phyloP scores from a whole-genome alignment of 2,888 invertebrate genomes.

The Drosophila algonquin region DNA sequence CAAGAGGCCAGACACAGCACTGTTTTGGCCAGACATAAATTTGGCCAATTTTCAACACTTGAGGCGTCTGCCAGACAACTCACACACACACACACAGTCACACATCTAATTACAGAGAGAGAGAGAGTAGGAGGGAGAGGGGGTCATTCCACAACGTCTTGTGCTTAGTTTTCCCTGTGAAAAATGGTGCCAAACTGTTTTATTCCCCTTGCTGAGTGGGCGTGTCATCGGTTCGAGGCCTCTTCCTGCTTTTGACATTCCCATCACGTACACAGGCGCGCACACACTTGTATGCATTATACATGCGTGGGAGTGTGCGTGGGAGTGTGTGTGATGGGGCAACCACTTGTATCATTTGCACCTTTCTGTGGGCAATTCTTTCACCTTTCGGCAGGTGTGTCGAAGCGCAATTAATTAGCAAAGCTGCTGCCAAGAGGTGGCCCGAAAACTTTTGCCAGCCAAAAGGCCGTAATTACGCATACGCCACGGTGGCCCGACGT shows the following conservation, averaged over 20 bases:
- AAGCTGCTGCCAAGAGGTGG: constrained; percentile 45
- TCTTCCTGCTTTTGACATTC: constrained; percentile 48
- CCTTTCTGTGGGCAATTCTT: constrained; percentile 56
- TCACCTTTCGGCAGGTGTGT: constrained; percentile 54
- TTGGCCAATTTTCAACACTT: constrained; percentile 66
- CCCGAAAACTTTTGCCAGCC: constrained; percentile 43
- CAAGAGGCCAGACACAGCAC: not conserved
- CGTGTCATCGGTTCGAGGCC: constrained; percentile 48
- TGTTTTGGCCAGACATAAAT: constrained; percentile 53
- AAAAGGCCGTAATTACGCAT: constrained; percentile 62
- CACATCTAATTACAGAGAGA: constrained; percentile 41
- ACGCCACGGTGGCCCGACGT: constrained; percentile 45
- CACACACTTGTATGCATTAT: constrained; percentile 18
- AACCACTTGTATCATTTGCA: constrained; percentile 47
- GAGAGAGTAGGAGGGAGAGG: not conserved
- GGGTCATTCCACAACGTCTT: constrained; percentile 2
- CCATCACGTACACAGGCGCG: constrained; percentile 53
- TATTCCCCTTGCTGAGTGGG: constrained; percentile 54
- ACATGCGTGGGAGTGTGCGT: constrained; percentile 7
- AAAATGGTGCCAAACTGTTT: constrained; percentile 54
- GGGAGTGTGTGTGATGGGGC: constrained; percentile 35
- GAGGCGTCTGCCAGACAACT: constrained; percentile 42
- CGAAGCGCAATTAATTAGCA: constrained; percentile 69
- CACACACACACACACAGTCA: constrained; percentile 12
- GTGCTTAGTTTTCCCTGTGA: constrained; percentile 31